A percentile compares a stretch with the other conserved stretches of the same genome.
phyloP scores from a whole-genome alignment of 2,888 invertebrate species.

The Gastrophysa polygoni region DNA sequence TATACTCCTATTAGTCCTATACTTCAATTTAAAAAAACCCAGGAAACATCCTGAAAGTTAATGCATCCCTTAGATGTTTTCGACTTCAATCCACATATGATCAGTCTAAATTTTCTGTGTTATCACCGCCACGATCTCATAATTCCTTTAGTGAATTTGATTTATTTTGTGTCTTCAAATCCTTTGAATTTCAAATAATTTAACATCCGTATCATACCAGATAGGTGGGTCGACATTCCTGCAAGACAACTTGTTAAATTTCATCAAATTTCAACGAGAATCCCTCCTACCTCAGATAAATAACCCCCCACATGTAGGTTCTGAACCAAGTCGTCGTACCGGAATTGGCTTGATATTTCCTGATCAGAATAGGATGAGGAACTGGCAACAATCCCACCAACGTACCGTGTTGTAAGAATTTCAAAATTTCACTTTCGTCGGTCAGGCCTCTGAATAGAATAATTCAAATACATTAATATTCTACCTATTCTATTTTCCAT shows the following conservation, averaged over 20 bases:
- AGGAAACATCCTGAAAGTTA: no score
- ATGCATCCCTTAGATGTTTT: no score
- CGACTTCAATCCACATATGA: no score
- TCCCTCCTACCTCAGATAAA: constrained; percentile 81
- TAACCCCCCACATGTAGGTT: constrained; percentile 99
- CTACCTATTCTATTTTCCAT: background rate
- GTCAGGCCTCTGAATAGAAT: constrained; percentile 96
- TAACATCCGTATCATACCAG: constrained; percentile 99
- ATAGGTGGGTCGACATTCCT: constrained; percentile 98
- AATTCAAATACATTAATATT: no score
- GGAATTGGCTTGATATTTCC: constrained; percentile 98
- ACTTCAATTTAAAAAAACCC: no score
- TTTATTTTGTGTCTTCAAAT: constrained; percentile 66
- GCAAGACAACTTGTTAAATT: constrained; percentile 54
- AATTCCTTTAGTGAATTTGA: background rate
- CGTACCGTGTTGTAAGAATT: constrained; percentile 98
- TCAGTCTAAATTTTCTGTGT: no score
- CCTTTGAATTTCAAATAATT: constrained; percentile 97
- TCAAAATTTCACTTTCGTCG: constrained; percentile 98
- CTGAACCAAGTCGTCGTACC: constrained; percentile 99
- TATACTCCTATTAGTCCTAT: no score
- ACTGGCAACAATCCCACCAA: constrained; percentile 96
- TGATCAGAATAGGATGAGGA: constrained; percentile 97
- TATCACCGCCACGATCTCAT: background rate
- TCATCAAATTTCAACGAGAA: background rate